Conservation (phyloP, 2,797 vertebrate species). For the Huso huso region DNA sequence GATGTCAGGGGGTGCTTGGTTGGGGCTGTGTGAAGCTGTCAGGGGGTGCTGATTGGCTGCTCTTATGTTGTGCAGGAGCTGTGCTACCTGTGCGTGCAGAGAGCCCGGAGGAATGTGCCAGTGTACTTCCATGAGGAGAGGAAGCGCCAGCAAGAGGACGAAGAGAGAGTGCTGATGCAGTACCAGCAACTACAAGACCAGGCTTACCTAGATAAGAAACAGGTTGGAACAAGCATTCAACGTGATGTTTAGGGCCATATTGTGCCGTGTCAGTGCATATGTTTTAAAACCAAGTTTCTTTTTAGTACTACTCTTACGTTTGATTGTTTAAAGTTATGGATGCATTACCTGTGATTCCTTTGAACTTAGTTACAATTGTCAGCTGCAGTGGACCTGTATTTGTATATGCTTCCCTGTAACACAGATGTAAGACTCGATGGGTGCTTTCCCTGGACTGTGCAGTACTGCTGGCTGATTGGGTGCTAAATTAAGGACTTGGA, state of each 20-base stretch:
- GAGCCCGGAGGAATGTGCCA: conserved; percentile 52
- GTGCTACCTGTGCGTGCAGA: conserved; percentile 73
- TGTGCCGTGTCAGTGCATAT: too few species aligned
- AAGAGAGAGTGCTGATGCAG: conserved; percentile 53
- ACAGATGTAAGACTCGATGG: neutral
- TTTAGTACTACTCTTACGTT: too few species aligned
- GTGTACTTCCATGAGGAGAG: conserved; percentile 45
- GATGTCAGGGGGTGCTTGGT: neutral
- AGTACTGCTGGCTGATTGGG: too few species aligned
- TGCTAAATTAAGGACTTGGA: too few species aligned
- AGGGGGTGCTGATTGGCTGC: neutral
- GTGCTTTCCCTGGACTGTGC: too few species aligned
- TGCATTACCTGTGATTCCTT: too few species aligned
- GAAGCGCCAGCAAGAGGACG: conserved; percentile 44
- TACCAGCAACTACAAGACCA: conserved; percentile 51
- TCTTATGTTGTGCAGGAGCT: conserved; percentile 52
- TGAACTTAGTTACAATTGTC: neutral
- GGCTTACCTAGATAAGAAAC: conserved; percentile 45
- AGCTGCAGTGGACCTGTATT: neutral
- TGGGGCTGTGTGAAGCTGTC: neutral
- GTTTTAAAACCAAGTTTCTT: too few species aligned
- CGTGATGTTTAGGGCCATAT: too few species aligned
- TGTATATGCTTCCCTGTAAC: neutral
- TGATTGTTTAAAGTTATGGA: too few species aligned
- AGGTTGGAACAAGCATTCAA: conserved; percentile 39